A percentile compares a stretch with the other conserved stretches of the same genome.
Conservation (phyloP, 2,888 invertebrate species). For the Tortrix viridana region DNA sequence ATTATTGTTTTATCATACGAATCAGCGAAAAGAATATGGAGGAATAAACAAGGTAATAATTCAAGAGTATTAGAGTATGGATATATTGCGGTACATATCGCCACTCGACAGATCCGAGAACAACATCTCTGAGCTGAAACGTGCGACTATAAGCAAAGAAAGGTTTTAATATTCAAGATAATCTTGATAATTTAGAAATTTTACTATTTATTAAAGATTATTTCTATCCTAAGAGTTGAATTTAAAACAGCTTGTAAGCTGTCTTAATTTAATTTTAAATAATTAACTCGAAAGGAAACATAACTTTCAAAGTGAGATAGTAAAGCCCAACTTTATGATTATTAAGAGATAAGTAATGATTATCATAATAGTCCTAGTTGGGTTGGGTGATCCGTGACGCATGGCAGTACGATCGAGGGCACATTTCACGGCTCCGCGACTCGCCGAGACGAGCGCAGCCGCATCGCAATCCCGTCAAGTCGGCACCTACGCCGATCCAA, state of each 20-base stretch:
- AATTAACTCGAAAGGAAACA: background rate
- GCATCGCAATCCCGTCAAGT: conserved; percentile 14
- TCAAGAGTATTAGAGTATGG: background rate
- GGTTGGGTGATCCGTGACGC: conserved; percentile 22
- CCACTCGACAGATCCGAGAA: background rate
- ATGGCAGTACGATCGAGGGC: conserved; percentile 29
- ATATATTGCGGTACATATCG: background rate
- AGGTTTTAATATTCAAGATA: background rate
- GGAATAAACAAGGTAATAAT: background rate
- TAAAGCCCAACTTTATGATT: conserved; percentile 19
- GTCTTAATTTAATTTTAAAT: background rate
- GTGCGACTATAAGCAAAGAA: background rate
- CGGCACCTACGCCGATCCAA: conserved; percentile 35
- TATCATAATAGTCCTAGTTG: conserved; percentile 19
- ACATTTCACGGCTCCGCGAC: conserved; percentile 30
- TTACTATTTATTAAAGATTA: no score
- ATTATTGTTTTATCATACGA: background rate
- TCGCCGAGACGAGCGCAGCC: conserved; percentile 27
- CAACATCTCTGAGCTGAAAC: background rate
- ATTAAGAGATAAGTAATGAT: conserved; percentile 24
- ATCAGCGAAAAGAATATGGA: background rate
- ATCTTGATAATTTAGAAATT: no score
- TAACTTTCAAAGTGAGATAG: conserved; percentile 18
- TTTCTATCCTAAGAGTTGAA: no score
- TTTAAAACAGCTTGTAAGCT: no score